Evolutionary conservation across 1,140 invertebrate genomes (phyloP).

Genomic region (Magallana gigas): DNA sequence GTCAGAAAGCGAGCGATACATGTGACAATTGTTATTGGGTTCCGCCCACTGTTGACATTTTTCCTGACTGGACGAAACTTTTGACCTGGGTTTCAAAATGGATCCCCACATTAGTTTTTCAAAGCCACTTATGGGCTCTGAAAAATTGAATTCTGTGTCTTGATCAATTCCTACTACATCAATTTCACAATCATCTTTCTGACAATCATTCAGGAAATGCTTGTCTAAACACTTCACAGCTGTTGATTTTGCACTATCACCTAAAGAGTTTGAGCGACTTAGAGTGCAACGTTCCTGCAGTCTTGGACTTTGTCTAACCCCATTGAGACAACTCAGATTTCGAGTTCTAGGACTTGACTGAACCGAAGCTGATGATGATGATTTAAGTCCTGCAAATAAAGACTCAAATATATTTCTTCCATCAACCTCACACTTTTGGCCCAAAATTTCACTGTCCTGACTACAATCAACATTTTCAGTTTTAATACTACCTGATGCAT

Average conservation of each 20-base stretch:
- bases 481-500: background rate
- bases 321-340: constrained; percentile 41
- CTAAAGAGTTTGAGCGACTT: background rate
- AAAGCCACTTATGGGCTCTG: constrained; percentile 29
- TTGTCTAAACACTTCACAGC: constrained; percentile 4
- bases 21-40: constrained; percentile 41
- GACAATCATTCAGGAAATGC: background rate
- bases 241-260: constrained; percentile 17
- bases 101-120: constrained; percentile 9
- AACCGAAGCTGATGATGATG: constrained; percentile 22
- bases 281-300: constrained; percentile 38
- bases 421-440: background rate
- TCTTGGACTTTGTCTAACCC: constrained; percentile 55
- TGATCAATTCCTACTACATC: constrained; percentile 39
- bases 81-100: constrained; percentile 13
- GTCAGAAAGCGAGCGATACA: constrained; percentile 50
- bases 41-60: background rate
- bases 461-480: background rate
- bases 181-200: constrained; percentile 29
- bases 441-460: background rate
- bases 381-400: constrained; percentile 25
- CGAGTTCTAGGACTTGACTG: constrained; percentile 38
- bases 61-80: constrained; percentile 31
- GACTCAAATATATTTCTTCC: constrained; percentile 34
- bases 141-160: background rate